These are phyloP conservation scores for Galerucella pusilla DNA, from an alignment of 2,888 invertebrate genomes.

Conservation along the genomic window DNA sequence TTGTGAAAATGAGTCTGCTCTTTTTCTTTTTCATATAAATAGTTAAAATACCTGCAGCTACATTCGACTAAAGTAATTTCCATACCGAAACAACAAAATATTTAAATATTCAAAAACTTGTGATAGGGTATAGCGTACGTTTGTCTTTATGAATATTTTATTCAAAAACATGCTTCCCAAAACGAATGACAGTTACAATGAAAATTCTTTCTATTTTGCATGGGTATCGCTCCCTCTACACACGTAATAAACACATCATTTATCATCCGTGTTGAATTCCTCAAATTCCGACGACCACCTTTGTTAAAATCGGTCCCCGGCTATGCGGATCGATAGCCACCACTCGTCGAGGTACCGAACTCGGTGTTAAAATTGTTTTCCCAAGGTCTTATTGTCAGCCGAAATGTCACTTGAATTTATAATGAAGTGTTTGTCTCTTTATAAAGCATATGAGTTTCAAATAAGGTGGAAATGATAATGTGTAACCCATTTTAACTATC, in stretches of 20 bases:
- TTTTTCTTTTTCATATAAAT: background rate
- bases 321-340: constrained; percentile 18
- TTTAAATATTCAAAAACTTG: constrained; percentile 14
- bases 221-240: constrained; percentile 20
- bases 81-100: constrained; percentile 9
- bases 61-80: constrained; percentile 13
- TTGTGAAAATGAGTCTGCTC: background rate
- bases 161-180: constrained; percentile 3
- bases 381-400: background rate
- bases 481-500: no score
- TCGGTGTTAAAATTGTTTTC: constrained; percentile 12
- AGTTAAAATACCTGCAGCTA: constrained; percentile 8
- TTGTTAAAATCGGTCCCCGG: constrained; percentile 15
- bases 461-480: no score
- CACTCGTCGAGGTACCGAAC: constrained; percentile 2
- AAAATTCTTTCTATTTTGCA: constrained; percentile 26
- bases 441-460: background rate
- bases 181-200: constrained; percentile 21
- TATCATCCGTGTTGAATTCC: constrained; percentile 24
- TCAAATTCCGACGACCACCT: constrained; percentile 22
- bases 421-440: constrained; percentile 8
- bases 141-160: constrained; percentile 17
- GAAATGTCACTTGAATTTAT: constrained; percentile 13
- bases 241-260: constrained; percentile 31
- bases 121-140: background rate